These are phyloP conservation scores for Herpailurus yagouaroundi DNA, from an alignment of 2,113 vertebrate species.

Conservation along the genomic window DNA sequence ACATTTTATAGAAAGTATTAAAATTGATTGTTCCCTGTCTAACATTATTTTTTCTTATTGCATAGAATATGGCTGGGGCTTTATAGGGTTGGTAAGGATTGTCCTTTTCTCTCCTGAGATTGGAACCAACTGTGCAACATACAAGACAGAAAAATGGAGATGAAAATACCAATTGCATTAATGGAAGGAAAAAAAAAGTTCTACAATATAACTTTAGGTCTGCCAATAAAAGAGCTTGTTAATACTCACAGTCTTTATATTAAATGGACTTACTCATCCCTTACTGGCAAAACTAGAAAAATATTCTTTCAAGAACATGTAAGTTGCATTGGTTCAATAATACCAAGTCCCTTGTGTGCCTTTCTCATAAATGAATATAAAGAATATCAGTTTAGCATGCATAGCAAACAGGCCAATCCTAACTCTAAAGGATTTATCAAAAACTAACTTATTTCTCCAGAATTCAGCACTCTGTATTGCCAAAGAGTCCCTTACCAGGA, in stretches of 20 bases:
- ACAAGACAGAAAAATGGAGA: background rate
- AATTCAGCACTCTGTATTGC: background rate
- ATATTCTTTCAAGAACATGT: background rate
- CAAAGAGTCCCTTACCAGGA: background rate
- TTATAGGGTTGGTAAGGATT: background rate
- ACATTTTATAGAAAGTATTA: background rate
- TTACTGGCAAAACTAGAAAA: background rate
- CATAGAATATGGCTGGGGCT: background rate
- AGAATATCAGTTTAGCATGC: background rate
- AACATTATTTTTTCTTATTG: background rate
- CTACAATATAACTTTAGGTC: background rate
- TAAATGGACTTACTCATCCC: background rate
- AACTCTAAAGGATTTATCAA: background rate
- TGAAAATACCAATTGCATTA: background rate
- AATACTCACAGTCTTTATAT: background rate
- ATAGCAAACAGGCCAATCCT: background rate
- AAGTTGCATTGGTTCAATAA: background rate
- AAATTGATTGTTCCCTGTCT: background rate
- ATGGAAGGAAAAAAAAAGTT: background rate
- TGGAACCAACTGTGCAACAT: background rate
- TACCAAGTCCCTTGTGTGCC: background rate
- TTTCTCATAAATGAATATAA: background rate
- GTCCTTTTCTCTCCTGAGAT: background rate
- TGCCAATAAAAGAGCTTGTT: background rate
- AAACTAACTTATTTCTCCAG: background rate